phyloP scores from a whole-genome alignment of 1,140 invertebrate genomes.

The Polypedilum vanderplanki region DNA sequence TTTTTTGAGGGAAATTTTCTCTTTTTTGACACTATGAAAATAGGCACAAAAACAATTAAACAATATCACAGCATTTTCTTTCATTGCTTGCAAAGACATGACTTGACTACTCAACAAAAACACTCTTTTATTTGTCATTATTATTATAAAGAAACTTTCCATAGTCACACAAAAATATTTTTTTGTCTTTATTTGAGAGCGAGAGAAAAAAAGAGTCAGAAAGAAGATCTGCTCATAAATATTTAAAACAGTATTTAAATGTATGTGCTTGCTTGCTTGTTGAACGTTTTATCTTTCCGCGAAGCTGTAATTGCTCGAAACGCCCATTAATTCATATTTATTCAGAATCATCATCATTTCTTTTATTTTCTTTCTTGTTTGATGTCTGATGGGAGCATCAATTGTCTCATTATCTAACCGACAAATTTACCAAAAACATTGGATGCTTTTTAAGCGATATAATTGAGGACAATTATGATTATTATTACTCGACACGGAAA shows the following conservation, averaged over 20 bases:
- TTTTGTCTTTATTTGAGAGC: background rate
- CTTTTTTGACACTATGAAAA: no score
- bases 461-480: slow-evolving; percentile 12
- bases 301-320: background rate
- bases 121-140: background rate
- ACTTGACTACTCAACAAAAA: no score
- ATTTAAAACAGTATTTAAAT: no score
- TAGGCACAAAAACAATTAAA: no score
- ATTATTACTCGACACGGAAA: no score
- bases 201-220: background rate
- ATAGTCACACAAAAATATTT: background rate
- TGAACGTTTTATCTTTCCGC: background rate
- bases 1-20: no score
- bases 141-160: background rate
- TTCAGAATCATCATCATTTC: background rate
- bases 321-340: slow-evolving; percentile 18
- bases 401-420: no score
- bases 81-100: no score
- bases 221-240: no score
- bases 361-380: background rate
- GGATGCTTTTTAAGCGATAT: background rate
- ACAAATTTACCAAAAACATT: background rate
- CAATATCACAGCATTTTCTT: no score
- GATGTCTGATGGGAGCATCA: background rate
- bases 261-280: no score